Evolutionary conservation across 2,797 vertebrate species (phyloP).

Genomic region (Leuciscus waleckii): DNA sequence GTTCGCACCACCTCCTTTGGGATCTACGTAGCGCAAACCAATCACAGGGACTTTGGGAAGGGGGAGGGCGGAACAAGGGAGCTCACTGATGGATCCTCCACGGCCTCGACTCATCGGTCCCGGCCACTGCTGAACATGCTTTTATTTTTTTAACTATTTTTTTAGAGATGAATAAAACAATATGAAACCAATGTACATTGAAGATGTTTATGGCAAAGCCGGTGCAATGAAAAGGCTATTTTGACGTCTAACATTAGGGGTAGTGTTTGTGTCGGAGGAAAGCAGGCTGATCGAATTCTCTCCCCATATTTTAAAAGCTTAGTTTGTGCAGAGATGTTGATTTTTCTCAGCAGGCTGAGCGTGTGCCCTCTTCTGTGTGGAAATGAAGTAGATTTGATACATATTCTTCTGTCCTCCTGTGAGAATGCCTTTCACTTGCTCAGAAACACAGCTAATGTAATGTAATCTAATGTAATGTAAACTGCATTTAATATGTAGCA

Average conservation of each 20-base stretch:
- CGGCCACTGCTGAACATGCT: conserved; percentile 67
- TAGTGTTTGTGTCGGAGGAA: conserved; percentile 38
- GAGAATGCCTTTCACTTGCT: conserved; percentile 62
- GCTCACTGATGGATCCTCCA: conserved; percentile 56
- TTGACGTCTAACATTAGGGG: conserved; percentile 48
- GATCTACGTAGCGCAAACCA: conserved; percentile 52
- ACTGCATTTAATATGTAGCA: conserved; percentile 38
- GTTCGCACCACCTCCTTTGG: conserved; percentile 53
- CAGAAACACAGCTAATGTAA: conserved; percentile 49
- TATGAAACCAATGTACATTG: conserved; percentile 63
- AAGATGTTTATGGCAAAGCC: conserved; percentile 58
- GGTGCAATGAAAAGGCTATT: conserved; percentile 51
- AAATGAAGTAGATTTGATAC: conserved; percentile 46
- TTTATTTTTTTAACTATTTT: conserved; percentile 76
- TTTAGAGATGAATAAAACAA: conserved; percentile 70
- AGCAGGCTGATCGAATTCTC: conserved; percentile 44
- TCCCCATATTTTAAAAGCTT: conserved; percentile 56
- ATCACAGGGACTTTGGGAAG: conserved; percentile 51
- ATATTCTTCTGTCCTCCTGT: conserved; percentile 35
- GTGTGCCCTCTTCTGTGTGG: conserved; percentile 59
- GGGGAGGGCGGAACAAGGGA: conserved; percentile 44
- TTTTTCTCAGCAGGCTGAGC: conserved; percentile 80
- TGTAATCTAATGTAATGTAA: conserved; percentile 42
- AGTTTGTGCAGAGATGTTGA: conserved; percentile 64
- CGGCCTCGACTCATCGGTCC: conserved; percentile 59